Conservation (phyloP, 2,113 vertebrate genomes). For the Catharus bicknelli region DNA sequence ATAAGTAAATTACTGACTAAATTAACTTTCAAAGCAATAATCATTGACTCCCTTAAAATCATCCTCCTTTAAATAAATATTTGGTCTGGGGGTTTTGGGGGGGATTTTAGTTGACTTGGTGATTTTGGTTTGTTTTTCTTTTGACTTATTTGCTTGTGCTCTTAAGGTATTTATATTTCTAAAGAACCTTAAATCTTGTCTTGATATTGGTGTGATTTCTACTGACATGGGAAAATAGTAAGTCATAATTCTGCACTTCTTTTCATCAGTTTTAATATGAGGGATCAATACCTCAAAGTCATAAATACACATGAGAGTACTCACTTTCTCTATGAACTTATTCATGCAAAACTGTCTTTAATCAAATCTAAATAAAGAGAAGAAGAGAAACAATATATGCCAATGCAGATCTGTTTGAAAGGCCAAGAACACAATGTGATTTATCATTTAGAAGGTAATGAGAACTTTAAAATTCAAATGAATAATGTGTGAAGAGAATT, state of each 20-base stretch:
- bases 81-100: rapidly evolving
- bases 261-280: background rate
- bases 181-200: background rate
- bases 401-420: background rate
- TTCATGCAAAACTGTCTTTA: conserved; percentile 23
- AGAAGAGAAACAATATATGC: background rate
- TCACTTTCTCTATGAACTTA: background rate
- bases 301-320: background rate
- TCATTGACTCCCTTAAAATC: rapidly evolving
- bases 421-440: background rate
- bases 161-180: background rate
- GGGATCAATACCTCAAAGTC: background rate
- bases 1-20: background rate
- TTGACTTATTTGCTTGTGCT: background rate
- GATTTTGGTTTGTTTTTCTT: background rate
- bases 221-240: background rate
- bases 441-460: background rate
- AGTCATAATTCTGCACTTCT: background rate
- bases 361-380: conserved; percentile 25
- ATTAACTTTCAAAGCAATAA: background rate
- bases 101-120: background rate
- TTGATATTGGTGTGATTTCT: background rate
- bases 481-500: background rate
- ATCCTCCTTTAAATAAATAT: background rate
- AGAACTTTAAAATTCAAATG: background rate